Percentiles rank a stretch among this genome's conserved stretches.
Evolutionary conservation across 2,888 invertebrate species (phyloP).

Genomic region (Tholera decimalis): DNA sequence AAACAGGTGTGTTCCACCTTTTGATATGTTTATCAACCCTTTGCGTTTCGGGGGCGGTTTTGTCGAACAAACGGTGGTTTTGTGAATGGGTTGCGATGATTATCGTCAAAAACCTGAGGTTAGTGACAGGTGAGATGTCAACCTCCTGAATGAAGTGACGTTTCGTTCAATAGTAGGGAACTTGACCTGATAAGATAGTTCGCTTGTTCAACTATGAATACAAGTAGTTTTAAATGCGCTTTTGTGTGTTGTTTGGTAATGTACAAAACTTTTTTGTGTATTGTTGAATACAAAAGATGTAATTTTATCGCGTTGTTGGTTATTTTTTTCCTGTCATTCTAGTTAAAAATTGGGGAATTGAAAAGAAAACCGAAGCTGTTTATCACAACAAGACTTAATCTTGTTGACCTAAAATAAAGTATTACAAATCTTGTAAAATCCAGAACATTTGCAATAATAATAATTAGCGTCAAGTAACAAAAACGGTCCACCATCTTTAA

Average conservation of each 20-base stretch:
- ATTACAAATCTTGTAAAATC: neutral
- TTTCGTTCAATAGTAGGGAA: constrained; percentile 74
- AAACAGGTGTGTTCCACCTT: constrained; percentile 87
- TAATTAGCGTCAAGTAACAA: constrained; percentile 37
- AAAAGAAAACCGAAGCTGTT: neutral
- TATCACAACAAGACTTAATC: neutral
- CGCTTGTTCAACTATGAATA: constrained; percentile 59
- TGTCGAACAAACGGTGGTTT: constrained; percentile 83
- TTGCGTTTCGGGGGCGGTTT: constrained; percentile 86
- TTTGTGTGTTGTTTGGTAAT: constrained; percentile 70
- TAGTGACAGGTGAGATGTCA: constrained; percentile 91
- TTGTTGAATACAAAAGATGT: constrained; percentile 44
- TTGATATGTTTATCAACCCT: constrained; percentile 91
- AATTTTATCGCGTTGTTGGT: constrained; percentile 51
- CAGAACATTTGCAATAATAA: constrained; percentile 16
- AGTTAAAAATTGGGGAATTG: constrained; percentile 1
- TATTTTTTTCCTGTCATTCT: constrained; percentile 20
- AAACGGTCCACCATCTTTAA: constrained; percentile 39
- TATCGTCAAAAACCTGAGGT: constrained; percentile 86
- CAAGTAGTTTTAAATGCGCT: constrained; percentile 72
- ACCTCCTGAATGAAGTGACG: constrained; percentile 80
- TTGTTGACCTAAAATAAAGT: neutral
- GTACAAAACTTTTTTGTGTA: constrained; percentile 49
- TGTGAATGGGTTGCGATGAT: constrained; percentile 86
- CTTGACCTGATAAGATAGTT: constrained; percentile 84